Evolutionary conservation across 2,888 invertebrate species (phyloP).

Genomic region (Cheilosia pagana): DNA sequence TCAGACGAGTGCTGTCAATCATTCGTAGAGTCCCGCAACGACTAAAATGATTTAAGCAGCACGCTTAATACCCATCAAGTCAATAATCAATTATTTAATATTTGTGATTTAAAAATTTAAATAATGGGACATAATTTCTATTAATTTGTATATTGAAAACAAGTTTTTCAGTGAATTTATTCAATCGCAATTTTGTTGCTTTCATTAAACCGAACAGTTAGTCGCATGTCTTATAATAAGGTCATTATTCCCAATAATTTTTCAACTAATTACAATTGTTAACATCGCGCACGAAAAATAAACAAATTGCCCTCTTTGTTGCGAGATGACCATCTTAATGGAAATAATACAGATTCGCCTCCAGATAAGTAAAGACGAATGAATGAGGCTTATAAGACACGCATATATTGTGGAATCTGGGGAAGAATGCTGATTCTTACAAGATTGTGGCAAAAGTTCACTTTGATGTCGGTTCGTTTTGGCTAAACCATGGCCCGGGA

Average conservation of each 20-base stretch:
- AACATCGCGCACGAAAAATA: conserved; percentile 10
- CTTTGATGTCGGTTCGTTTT: conserved; percentile 3
- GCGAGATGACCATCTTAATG: conserved; percentile 22
- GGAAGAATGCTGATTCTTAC: conserved; percentile 18
- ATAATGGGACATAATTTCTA: too few relatives aligned
- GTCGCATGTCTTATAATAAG: background rate
- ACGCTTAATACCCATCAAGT: too few relatives aligned
- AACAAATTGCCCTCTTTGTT: conserved; percentile 25
- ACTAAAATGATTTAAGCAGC: too few relatives aligned
- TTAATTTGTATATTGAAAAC: too few relatives aligned
- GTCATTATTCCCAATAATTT: conserved; percentile 35
- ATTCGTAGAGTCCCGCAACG: too few relatives aligned
- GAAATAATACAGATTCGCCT: conserved; percentile 4
- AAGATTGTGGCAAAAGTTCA: conserved; percentile 16
- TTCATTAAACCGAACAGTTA: background rate
- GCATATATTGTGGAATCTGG: background rate
- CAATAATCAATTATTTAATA: too few relatives aligned
- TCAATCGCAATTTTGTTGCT: too few relatives aligned
- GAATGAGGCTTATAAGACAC: conserved; percentile 13
- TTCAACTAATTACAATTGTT: conserved; percentile 1
- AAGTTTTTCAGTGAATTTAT: too few relatives aligned
- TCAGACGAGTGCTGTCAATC: too few relatives aligned
- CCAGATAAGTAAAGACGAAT: conserved; percentile 18
- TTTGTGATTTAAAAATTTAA: too few relatives aligned
- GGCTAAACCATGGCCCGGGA: conserved; percentile 3